Percentiles rank a stretch among this genome's conserved stretches.
Evolutionary conservation across 2,113 vertebrate genomes (phyloP).

Genomic region (Egretta garzetta): DNA sequence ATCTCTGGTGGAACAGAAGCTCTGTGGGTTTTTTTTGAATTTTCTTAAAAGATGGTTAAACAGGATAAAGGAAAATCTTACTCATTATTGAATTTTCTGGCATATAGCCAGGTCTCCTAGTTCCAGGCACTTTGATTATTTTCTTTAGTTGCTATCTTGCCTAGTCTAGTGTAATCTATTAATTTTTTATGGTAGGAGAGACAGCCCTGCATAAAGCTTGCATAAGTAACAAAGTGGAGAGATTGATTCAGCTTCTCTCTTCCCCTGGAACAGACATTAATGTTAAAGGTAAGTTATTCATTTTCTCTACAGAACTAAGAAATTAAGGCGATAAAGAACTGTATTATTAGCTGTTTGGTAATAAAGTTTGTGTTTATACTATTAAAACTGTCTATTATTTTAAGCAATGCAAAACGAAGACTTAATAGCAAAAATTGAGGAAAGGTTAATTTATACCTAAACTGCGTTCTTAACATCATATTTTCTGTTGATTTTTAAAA

Average conservation of each 20-base stretch:
- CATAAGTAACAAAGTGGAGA: constrained; percentile 92
- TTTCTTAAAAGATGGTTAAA: constrained; percentile 67
- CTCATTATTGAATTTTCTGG: constrained; percentile 74
- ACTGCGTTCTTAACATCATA: background rate
- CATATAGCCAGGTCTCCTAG: constrained; percentile 65
- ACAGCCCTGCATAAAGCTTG: constrained; percentile 92
- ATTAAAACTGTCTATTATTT: background rate
- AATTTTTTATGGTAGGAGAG: constrained; percentile 89
- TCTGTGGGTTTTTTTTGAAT: constrained; percentile 46
- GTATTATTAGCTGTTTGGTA: background rate
- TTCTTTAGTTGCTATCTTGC: constrained; percentile 75
- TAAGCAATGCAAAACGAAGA: background rate
- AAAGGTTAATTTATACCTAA: background rate
- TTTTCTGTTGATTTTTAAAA: background rate
- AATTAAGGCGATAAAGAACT: constrained; percentile 6
- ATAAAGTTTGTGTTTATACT: background rate
- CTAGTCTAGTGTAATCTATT: constrained; percentile 77
- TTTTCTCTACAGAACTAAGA: constrained; percentile 45
- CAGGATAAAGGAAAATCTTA: constrained; percentile 71
- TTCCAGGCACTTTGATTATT: constrained; percentile 78
- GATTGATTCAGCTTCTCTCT: constrained; percentile 85
- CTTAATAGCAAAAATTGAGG: background rate
- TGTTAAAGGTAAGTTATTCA: constrained; percentile 86
- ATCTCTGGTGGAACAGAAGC: constrained; percentile 73
- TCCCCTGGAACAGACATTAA: constrained; percentile 89